Evolutionary conservation across 2,113 vertebrate species (phyloP), one percentile per base, ranked within the genome.

Genomic region (Lepus europaeus): DNA sequence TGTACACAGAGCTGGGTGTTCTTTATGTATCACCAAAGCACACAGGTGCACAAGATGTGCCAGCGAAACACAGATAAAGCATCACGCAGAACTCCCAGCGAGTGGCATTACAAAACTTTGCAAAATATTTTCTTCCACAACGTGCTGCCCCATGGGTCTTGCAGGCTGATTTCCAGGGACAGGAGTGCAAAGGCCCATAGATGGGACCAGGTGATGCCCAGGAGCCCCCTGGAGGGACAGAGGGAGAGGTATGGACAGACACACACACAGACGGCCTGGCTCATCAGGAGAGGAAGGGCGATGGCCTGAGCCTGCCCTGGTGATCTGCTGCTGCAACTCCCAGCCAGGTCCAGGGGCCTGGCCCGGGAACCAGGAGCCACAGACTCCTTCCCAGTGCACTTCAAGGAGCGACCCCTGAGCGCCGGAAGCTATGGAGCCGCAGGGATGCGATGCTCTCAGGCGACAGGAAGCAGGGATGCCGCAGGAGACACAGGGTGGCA

Each of bases 61-160:
- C 10, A 59, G 49, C 11, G 73, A 49, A 88, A 78, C 22, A 23
- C 1, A 79, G 33, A 13, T 90, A 49, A 68, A 56, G 12, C 13
- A 83, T 33, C 12, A 64, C 6, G 7, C n/a, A 56, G 9, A 76
- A 77, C 27, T 78, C 51, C 64, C 82, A 59, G 13, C 45, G 14
- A 33, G 11, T 16, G 25, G 9, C 11, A 20, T n/a, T 36, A 36
- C 11, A 45, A 87, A 91, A 51, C 76, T 19, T 45, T 76, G 61
- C 29, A 83, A 39, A 87, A 45, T 23, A 63, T 29, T 64, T 83
- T 93, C 45, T 61, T 78, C 17, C 64, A 89, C 86, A 78, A 70
- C 56, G 51, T 6, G 2, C 7, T n/a, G 9, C 14, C 25, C 19
- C 64, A 12, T 2, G 66, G 82, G n/a, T 56, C 63, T 74, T 59